A percentile compares a stretch with the other conserved stretches of the same genome.
phyloP scores from a whole-genome alignment of 2,113 vertebrate genomes.

The Dunckerocampus dactyliophorus region DNA sequence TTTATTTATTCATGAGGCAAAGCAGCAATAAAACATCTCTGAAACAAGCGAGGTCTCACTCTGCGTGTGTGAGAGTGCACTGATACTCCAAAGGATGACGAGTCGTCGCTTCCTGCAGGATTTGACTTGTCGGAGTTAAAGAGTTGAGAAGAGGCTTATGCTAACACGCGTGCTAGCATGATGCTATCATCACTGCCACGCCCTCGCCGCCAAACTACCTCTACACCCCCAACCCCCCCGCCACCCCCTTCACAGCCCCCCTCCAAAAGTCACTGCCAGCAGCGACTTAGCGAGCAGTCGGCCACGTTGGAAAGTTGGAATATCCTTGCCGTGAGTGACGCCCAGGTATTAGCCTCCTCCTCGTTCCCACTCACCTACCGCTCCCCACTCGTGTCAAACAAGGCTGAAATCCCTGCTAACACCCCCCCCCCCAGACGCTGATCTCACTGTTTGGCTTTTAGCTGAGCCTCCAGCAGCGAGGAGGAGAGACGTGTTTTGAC shows the following conservation, averaged over 20 bases:
- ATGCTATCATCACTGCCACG: conserved; percentile 66
- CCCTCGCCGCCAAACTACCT: conserved; percentile 51
- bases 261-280: conserved; percentile 8
- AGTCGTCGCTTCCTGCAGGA: conserved; percentile 54
- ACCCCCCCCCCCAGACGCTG: background rate
- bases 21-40: conserved; percentile 68
- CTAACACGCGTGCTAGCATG: conserved; percentile 64
- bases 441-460: conserved; percentile 1
- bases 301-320: conserved; percentile 25
- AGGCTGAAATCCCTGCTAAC: conserved; percentile 3
- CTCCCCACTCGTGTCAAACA: background rate
- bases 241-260: background rate
- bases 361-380: background rate
- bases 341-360: conserved; percentile 72
- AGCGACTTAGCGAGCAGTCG: conserved; percentile 7
- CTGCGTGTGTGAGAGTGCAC: conserved; percentile 54
- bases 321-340: conserved; percentile 70
- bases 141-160: conserved; percentile 74
- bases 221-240: conserved; percentile 16
- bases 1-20: conserved; percentile 25
- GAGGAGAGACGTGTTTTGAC: conserved; percentile 6
- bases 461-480: background rate
- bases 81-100: conserved; percentile 61
- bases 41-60: conserved; percentile 69
- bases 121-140: conserved; percentile 68